Evolutionary conservation across 2,797 vertebrate genomes (phyloP), one percentile per base, ranked within the genome.

Genomic region (Neosilurus hyrtlii): DNA sequence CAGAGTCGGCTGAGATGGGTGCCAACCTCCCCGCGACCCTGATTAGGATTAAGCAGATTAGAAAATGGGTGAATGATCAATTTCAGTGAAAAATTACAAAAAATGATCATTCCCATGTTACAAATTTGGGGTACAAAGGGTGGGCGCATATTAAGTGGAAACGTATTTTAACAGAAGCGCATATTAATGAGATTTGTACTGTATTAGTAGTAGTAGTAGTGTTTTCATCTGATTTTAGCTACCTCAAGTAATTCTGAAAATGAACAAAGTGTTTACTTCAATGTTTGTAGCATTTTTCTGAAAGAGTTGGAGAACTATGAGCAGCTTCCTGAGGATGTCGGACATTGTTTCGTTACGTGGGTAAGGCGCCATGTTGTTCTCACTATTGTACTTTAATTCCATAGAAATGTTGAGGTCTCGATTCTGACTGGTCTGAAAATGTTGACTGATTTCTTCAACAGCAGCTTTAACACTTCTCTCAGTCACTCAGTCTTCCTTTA

Each of bases 321-420:
- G 63, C 98, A 99, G 92, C 95, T 99, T 83, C 97, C 97, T 67
- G 98, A 99, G 87, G 98, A 99, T 20, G 97, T 99, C 70, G 98
- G 98, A 63, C 98, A 99, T 88, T 99, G 98, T 91, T 99, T 99
- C 35, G 98, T 99, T 84, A 99, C 98, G 89, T 99, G 98, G 97
- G 98, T 99, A 95, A 96, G 91, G 81, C 15, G 26, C n/a, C 37
- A 71, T 16, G 14, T 16, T 63, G 35, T 22, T 20, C 57, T 52
- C 4, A 52, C n/a, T 57, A 59, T n/a, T 37, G 35, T 75, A 30
- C 54, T 20, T 54, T 26, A 18, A 30, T 24, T 26, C n/a, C 3
- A 14, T 72, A 72, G 51, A 18, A 73, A 54, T 73, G 54, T 35
- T 30, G 15, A 56, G 12, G 26, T 73, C 24, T 71, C 12, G 9